phyloP scores from a whole-genome alignment of 2,888 invertebrate species.

The Mimas tiliae region DNA sequence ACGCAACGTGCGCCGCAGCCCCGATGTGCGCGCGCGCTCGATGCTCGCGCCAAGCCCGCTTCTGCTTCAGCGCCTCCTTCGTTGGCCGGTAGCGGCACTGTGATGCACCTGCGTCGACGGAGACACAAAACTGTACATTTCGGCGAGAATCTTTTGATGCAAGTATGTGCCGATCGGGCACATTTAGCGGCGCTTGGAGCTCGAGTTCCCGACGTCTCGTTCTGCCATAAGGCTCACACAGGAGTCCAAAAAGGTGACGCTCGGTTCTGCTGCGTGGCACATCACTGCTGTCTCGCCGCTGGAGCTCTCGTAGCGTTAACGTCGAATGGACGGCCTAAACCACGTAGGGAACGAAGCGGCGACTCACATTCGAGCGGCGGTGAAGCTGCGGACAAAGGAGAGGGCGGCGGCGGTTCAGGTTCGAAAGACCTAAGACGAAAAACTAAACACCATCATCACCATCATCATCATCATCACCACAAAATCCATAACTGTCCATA shows the following conservation, averaged over 20 bases:
- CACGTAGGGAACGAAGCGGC: slow-evolving; percentile 71
- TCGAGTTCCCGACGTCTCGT: slow-evolving; percentile 77
- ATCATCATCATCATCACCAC: slow-evolving; percentile 76
- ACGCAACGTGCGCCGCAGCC: slow-evolving; percentile 80
- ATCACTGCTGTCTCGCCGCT: slow-evolving; percentile 79
- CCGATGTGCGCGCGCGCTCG: slow-evolving; percentile 75
- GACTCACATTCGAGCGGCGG: slow-evolving; percentile 81
- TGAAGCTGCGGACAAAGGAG: slow-evolving; percentile 72
- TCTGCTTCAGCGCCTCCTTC: slow-evolving; percentile 85
- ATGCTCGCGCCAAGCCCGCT: slow-evolving; percentile 75
- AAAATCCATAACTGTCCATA: slow-evolving; percentile 77
- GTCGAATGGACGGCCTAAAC: slow-evolving; percentile 66
- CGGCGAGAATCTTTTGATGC: slow-evolving; percentile 89
- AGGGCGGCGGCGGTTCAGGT: slow-evolving; percentile 56
- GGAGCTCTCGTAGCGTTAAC: slow-evolving; percentile 71
- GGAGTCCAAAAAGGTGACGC: slow-evolving; percentile 73
- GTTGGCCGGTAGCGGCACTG: slow-evolving; percentile 76
- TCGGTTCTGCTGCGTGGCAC: slow-evolving; percentile 79
- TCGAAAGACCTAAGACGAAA: slow-evolving; percentile 66
- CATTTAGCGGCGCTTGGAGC: slow-evolving; percentile 80
- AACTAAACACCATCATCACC: slow-evolving; percentile 71
- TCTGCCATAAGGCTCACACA: slow-evolving; percentile 79
- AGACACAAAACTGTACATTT: slow-evolving; percentile 92
- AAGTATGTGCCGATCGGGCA: slow-evolving; percentile 89
- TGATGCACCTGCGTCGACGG: slow-evolving; percentile 87